phyloP scores from a whole-genome alignment of 2,113 vertebrate genomes.

The Ardeotis arabs region DNA sequence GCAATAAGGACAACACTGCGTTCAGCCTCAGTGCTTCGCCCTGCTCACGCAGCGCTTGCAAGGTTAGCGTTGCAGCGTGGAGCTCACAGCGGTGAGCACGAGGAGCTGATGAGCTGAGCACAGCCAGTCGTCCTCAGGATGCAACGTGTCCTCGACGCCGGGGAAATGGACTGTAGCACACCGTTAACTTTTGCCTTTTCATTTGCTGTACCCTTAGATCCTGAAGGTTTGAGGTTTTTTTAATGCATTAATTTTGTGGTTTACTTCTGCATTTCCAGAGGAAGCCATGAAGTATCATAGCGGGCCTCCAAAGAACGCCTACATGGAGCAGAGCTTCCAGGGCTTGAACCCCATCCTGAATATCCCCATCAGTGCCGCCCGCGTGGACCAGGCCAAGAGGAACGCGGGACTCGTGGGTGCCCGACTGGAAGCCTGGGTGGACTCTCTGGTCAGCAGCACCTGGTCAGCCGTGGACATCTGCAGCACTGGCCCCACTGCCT shows the following conservation, averaged over 20 bases:
- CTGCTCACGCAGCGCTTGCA: not conserved
- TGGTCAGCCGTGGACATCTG: constrained; percentile 94
- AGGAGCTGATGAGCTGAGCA: not conserved
- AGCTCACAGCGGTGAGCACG: fast-evolving
- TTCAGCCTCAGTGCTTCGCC: not conserved
- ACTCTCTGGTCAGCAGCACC: constrained; percentile 82
- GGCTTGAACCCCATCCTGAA: constrained; percentile 93
- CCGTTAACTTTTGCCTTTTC: not conserved
- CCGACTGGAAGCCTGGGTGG: constrained; percentile 89
- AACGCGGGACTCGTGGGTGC: constrained; percentile 82
- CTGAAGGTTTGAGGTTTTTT: not conserved
- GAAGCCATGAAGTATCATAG: constrained; percentile 87
- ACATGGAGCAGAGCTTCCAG: constrained; percentile 99
- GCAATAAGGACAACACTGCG: too few relatives aligned
- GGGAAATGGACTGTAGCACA: fast-evolving
- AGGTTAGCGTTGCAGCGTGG: not conserved
- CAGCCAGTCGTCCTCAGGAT: fast-evolving
- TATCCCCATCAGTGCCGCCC: constrained; percentile 84
- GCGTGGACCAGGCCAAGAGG: constrained; percentile 85
- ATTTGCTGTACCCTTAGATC: not conserved
- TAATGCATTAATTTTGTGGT: not conserved
- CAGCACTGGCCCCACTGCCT: constrained; percentile 80
- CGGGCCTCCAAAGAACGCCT: constrained; percentile 90
- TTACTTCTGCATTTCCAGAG: constrained; percentile 77
- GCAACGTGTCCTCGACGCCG: not conserved